Base-by-base conservation (phyloP, 2,888 invertebrate species). In the Strigamia crassipes region DNA sequence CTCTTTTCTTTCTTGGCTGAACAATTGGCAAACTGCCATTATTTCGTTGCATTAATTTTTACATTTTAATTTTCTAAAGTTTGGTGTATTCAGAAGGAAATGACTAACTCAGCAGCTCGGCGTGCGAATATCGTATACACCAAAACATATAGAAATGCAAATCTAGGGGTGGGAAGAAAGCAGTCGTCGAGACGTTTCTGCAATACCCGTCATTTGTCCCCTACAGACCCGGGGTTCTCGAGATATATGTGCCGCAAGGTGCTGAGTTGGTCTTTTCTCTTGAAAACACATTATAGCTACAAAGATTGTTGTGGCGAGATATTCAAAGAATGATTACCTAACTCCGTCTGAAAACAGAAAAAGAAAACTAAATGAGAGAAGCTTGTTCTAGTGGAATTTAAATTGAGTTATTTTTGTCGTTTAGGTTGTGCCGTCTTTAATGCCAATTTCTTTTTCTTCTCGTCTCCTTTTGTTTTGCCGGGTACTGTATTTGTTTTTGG, bases 341-440 rank as follows among this genome's bases (percentile, higher is more conserved):
- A 66, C 18, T 66, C 18, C 9, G 61, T 23, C 8, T 66, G 4
- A 66, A 38, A n/a, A n/a, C 13, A 56, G 23, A 66, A 23, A 66
- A 21, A 61, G 23, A 66, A 66, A 66, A 21, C 18, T 66, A 66
- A 66, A 66, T 66, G 61, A 66, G 61, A 66, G 23, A 66, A 21
- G 23, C 61, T 8, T 5, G 21, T 66, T 66, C 12, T n/a, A 9
- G 21, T 66, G 21, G 61, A 66, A 66, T 66, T 66, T 66, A 66
- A 66, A 23, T 66, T 66, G 61, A 23, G 61, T 66, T 66, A 66
- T 21, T 66, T 46, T 23, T 23, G 61, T 66, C 61, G 12, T 66
- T 23, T 66, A 8, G 61, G 12, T 18, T 23, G 61, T 66, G 61
- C 18, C 9, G 23, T 66, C 61, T 66, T 66, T 66, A 66, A 66